A percentile compares a stretch with the other conserved stretches of the same genome.
These are phyloP conservation scores for Todiramphus saurophagus DNA, from an alignment of 2,113 vertebrate genomes.

Conservation along the genomic window DNA sequence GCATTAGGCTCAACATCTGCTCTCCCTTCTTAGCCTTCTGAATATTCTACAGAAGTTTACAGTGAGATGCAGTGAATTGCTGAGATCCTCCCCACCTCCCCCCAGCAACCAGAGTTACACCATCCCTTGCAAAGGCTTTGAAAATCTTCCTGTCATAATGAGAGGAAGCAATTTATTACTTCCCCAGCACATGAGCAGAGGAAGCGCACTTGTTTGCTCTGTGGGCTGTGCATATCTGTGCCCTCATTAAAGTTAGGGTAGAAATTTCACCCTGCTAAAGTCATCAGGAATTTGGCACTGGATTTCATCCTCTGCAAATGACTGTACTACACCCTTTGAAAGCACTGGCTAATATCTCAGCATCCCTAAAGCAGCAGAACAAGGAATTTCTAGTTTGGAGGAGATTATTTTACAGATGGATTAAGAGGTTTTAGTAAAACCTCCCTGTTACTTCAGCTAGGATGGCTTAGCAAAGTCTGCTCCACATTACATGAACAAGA, in stretches of 20 bases:
- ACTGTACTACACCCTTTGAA: neutral
- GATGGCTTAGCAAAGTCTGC: rapidly evolving
- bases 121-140: neutral
- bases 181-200: neutral
- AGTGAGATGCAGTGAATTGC: neutral
- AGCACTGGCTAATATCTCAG: neutral
- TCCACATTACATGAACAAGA: neutral
- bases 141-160: neutral
- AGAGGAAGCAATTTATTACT: neutral
- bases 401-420: neutral
- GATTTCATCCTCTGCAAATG: neutral
- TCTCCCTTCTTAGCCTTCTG: neutral
- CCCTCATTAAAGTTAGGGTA: neutral
- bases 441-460: neutral
- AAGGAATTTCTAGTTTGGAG: neutral
- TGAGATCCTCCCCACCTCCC: neutral
- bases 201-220: neutral
- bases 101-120: neutral
- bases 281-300: neutral
- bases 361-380: neutral
- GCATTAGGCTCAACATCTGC: neutral
- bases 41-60: neutral
- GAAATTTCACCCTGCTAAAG: neutral
- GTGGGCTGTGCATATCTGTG: neutral
- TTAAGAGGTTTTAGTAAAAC: neutral